Evolutionary conservation across 2,797 vertebrate species (phyloP).

Genomic region (Ctenopoma kingsleyae): DNA sequence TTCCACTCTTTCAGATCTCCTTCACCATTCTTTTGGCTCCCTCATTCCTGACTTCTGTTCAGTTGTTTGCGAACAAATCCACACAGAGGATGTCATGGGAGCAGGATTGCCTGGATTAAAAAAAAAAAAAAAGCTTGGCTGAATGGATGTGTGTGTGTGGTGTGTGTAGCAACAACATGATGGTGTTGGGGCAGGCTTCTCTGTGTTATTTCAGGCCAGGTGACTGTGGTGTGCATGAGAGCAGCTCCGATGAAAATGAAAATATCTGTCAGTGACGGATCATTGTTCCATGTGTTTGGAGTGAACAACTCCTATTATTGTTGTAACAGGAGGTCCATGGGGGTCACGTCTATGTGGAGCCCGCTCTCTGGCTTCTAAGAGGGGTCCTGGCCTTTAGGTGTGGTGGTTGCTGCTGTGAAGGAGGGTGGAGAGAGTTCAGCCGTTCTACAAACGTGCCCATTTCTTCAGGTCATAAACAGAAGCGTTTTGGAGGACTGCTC

Average conservation of each 20-base stretch:
- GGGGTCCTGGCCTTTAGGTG: conserved; percentile 18
- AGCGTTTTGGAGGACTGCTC: conserved; percentile 4
- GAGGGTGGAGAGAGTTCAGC: conserved; percentile 16
- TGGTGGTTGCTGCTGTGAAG: conserved; percentile 18
- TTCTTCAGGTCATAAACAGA: conserved; percentile 22
- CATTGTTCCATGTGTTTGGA: conserved; percentile 32
- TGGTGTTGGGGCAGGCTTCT: conserved; percentile 52
- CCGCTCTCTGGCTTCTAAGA: background rate
- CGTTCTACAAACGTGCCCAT: background rate
- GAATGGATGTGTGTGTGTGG: too few species aligned
- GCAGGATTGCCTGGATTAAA: too few species aligned
- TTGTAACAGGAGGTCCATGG: background rate
- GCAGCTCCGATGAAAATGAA: background rate
- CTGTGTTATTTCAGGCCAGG: conserved; percentile 47
- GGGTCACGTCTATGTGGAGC: background rate
- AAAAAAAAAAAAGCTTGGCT: too few species aligned
- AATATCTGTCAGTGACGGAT: background rate
- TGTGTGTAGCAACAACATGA: background rate
- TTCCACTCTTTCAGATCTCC: too few species aligned
- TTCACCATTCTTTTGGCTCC: too few species aligned
- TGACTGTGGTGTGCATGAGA: background rate
- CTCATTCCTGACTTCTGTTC: too few species aligned
- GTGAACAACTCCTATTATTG: conserved; percentile 40
- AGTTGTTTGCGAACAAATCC: too few species aligned
- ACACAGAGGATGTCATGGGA: too few species aligned